phyloP scores from a whole-genome alignment of 2,888 invertebrate genomes.

The Mythimna pallens region DNA sequence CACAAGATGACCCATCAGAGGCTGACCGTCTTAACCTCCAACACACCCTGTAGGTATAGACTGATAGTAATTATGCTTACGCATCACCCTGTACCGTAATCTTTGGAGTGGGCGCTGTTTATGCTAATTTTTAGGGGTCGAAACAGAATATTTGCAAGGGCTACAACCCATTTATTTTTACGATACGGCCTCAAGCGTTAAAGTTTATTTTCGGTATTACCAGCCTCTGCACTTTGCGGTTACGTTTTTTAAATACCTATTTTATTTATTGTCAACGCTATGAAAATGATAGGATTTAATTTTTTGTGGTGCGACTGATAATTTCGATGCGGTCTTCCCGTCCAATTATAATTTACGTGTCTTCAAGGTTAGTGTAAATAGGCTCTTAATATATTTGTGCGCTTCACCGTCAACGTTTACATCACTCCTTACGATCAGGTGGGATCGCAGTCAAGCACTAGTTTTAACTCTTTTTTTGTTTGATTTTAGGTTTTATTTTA shows the following conservation, averaged over 20 bases:
- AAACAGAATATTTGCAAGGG: conserved; percentile 72
- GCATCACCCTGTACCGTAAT: conserved; percentile 62
- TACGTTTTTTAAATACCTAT: conserved; percentile 58
- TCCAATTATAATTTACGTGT: no score
- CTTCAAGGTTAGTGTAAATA: no score
- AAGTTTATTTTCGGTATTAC: conserved; percentile 70
- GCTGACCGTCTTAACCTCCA: conserved; percentile 45
- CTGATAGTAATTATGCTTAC: conserved; percentile 59
- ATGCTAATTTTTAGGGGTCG: conserved; percentile 73
- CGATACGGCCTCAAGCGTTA: conserved; percentile 70
- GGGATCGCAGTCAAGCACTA: no score
- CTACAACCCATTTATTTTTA: conserved; percentile 75
- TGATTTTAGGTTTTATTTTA: no score
- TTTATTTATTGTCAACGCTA: conserved; percentile 56
- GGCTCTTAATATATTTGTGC: no score
- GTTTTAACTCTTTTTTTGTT: no score
- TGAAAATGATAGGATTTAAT: conserved; percentile 32
- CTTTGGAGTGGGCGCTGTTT: conserved; percentile 65
- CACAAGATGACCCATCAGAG: conserved; percentile 26
- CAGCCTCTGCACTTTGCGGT: conserved; percentile 67
- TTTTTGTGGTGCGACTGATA: background rate
- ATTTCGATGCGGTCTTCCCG: no score
- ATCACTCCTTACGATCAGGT: no score
- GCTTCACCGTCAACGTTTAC: no score
- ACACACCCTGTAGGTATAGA: conserved; percentile 20